Conservation (phyloP, 2,797 vertebrate genomes). For the Erpetoichthys calabaricus region DNA sequence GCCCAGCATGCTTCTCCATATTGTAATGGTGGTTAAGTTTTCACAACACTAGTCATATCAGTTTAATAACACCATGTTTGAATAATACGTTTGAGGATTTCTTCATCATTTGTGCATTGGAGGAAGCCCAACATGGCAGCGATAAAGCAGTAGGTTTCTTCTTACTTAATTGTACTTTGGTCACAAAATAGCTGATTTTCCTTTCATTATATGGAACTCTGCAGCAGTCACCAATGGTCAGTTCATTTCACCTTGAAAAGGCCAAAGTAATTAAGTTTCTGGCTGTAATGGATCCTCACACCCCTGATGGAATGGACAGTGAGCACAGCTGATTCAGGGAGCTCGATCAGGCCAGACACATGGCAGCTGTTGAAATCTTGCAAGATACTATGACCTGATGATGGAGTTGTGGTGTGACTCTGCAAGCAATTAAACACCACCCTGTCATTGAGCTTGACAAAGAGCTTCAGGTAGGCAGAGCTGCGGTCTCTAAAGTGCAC, state of each 20-base stretch:
- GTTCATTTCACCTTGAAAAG: conserved; percentile 74
- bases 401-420: conserved; percentile 70
- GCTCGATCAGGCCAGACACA: conserved; percentile 69
- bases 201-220: too few species aligned
- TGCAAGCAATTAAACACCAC: conserved; percentile 68
- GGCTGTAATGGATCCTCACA: conserved; percentile 31
- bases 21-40: too few species aligned
- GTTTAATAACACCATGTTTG: too few species aligned
- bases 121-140: too few species aligned
- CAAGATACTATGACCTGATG: conserved; percentile 53
- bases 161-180: too few species aligned
- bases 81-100: too few species aligned
- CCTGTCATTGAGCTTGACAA: conserved; percentile 49
- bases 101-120: too few species aligned
- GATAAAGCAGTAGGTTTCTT: not conserved
- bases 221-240: too few species aligned
- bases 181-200: too few species aligned
- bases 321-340: conserved; percentile 31
- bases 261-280: conserved; percentile 66
- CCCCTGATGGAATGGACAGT: conserved; percentile 31
- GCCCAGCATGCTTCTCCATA: too few species aligned
- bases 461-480: conserved; percentile 78
- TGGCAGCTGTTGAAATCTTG: conserved; percentile 67
- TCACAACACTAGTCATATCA: too few species aligned
- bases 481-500: conserved; percentile 77